Conservation (phyloP, 2,113 vertebrate genomes). For the Tetraodon nigroviridis region DNA sequence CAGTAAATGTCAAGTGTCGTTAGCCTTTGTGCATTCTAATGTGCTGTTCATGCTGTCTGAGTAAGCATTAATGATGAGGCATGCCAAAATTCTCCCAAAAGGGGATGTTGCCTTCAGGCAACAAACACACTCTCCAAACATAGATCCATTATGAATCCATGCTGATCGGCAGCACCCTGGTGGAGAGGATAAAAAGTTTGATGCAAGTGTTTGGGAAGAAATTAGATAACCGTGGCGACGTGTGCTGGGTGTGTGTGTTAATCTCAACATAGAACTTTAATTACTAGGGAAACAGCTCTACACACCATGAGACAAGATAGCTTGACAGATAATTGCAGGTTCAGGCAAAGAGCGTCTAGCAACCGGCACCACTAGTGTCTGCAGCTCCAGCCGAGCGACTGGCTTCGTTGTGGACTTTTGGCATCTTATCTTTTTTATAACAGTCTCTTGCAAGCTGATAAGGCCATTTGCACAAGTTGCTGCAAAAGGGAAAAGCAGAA, state of each 20-base stretch:
- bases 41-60: constrained; percentile 46
- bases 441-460: constrained; percentile 35
- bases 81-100: constrained; percentile 28
- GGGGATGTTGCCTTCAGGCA: constrained; percentile 19
- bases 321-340: constrained; percentile 73
- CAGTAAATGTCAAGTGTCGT: constrained; percentile 67
- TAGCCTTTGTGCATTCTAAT: constrained; percentile 60
- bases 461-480: constrained; percentile 36
- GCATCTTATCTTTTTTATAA: constrained; percentile 58
- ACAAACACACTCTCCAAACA: constrained; percentile 18
- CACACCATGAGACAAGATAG: constrained; percentile 57
- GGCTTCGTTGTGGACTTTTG: constrained; percentile 31
- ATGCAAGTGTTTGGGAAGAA: constrained; percentile 18
- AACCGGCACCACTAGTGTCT: constrained; percentile 41
- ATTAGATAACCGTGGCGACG: constrained; percentile 21
- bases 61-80: constrained; percentile 40
- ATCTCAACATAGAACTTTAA: constrained; percentile 70
- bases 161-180: constrained; percentile 10
- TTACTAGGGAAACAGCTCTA: constrained; percentile 50
- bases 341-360: constrained; percentile 44
- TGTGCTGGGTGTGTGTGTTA: constrained; percentile 27
- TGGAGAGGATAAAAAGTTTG: constrained; percentile 19
- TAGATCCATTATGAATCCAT: constrained; percentile 14
- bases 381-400: constrained; percentile 26
- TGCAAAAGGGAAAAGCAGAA: constrained; percentile 28